phyloP scores from a whole-genome alignment of 2,888 invertebrate species.

The Neria commutata region DNA sequence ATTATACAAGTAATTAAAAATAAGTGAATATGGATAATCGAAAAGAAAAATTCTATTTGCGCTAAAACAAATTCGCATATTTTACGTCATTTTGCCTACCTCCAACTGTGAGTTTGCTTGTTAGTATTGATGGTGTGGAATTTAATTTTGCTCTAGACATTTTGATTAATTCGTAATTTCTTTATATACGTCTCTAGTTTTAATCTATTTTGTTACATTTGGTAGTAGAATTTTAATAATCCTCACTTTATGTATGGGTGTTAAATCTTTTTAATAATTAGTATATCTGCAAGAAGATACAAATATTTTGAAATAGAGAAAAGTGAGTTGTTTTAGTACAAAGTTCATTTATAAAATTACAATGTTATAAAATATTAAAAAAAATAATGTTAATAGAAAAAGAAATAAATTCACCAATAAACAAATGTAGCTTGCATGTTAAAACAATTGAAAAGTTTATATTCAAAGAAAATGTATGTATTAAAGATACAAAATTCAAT shows the following conservation, averaged over 20 bases:
- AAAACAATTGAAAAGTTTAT: too few relatives aligned
- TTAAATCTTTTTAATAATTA: constrained; percentile 46
- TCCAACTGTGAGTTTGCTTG: constrained; percentile 28
- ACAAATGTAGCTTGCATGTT: too few relatives aligned
- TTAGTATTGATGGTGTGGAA: constrained; percentile 24
- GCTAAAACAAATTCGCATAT: constrained; percentile 20
- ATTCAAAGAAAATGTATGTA: too few relatives aligned
- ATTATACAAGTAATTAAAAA: constrained; percentile 2
- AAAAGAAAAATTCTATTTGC: too few relatives aligned
- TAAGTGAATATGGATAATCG: too few relatives aligned
- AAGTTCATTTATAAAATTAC: too few relatives aligned
- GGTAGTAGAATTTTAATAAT: constrained; percentile 21
- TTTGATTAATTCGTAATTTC: constrained; percentile 9
- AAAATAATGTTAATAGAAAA: too few relatives aligned
- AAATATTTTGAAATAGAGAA: constrained; percentile 43
- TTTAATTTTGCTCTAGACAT: constrained; percentile 7
- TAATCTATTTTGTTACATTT: constrained; percentile 35
- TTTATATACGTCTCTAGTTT: constrained; percentile 30
- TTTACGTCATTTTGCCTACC: constrained; percentile 43
- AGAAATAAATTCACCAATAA: too few relatives aligned
- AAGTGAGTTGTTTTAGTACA: constrained; percentile 10
- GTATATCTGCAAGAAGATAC: constrained; percentile 58
- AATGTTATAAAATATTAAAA: background rate
- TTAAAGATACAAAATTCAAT: too few relatives aligned
- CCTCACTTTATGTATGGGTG: constrained; percentile 20